These are phyloP conservation scores for Gymnarchus niloticus DNA, from an alignment of 2,113 vertebrate species.

Conservation along the genomic window DNA sequence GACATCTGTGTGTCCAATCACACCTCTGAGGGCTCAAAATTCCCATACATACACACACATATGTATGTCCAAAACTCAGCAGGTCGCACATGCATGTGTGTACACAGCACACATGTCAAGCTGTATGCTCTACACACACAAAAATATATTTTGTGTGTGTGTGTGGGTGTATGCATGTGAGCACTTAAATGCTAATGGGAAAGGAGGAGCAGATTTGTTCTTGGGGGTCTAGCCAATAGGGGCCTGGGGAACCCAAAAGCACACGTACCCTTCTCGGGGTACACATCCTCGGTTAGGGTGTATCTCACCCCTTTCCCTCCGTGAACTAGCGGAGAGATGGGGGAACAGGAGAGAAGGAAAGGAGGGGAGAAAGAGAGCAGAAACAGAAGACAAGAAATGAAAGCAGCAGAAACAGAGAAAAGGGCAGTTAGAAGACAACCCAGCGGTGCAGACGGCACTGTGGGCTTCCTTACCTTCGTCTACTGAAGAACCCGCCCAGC, in stretches of 20 bases:
- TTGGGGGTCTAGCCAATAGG: slow-evolving; percentile 49
- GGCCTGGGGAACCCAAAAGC: slow-evolving; percentile 40
- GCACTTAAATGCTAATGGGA: slow-evolving; percentile 53
- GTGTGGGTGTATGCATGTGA: slow-evolving; percentile 42
- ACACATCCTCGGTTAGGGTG: slow-evolving; percentile 98
- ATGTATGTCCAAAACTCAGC: slow-evolving; percentile 48
- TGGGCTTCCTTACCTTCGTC: neutral
- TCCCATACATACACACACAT: slow-evolving; percentile 27
- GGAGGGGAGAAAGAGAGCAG: slow-evolving; percentile 10
- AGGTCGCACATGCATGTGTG: slow-evolving; percentile 51
- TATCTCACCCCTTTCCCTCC: slow-evolving; percentile 97
- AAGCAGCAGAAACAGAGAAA: slow-evolving; percentile 46
- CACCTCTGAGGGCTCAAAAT: slow-evolving; percentile 25
- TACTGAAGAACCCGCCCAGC: neutral
- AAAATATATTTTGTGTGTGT: neutral
- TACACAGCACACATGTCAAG: slow-evolving; percentile 14
- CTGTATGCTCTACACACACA: neutral
- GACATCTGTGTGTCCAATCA: slow-evolving; percentile 30
- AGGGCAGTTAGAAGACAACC: neutral
- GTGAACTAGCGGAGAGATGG: slow-evolving; percentile 81
- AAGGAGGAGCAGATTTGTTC: slow-evolving; percentile 46
- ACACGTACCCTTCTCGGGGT: slow-evolving; percentile 98
- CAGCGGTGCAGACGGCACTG: neutral
- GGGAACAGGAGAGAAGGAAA: slow-evolving; percentile 44
- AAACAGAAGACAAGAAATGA: slow-evolving; percentile 20